phyloP scores from a whole-genome alignment of 2,888 invertebrate species.

The Cantharis nigra region DNA sequence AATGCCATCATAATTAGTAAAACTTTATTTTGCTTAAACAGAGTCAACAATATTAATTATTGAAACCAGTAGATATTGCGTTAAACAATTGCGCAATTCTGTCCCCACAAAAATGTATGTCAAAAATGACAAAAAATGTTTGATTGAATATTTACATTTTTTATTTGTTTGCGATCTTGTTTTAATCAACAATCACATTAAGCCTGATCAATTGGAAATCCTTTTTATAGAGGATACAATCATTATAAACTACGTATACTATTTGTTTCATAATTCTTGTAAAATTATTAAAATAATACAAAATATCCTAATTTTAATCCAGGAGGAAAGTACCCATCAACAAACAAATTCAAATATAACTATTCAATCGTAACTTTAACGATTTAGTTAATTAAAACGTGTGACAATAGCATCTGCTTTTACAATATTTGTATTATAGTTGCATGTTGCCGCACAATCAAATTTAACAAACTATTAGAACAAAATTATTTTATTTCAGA shows the following conservation, averaged over 20 bases:
- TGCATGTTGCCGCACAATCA: constrained; percentile 25
- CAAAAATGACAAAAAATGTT: no score
- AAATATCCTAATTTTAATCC: not conserved
- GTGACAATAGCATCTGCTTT: constrained; percentile 28
- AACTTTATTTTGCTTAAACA: not conserved
- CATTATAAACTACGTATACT: not conserved
- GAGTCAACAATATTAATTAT: no score
- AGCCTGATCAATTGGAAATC: no score
- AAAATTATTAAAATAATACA: not conserved
- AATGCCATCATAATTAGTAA: not conserved
- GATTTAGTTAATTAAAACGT: constrained; percentile 30
- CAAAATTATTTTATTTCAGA: constrained; percentile 20
- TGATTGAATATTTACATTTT: no score
- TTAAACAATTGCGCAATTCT: no score
- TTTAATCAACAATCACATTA: no score
- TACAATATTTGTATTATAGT: constrained; percentile 12
- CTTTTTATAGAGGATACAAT: no score
- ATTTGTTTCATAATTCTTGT: not conserved
- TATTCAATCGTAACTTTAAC: constrained; percentile 21
- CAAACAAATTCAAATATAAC: not conserved
- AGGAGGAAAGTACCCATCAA: not conserved
- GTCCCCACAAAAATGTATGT: no score
- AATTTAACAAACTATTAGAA: constrained; percentile 16
- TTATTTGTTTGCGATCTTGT: no score
- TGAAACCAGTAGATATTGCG: no score